A percentile compares a stretch with the other conserved stretches of the same genome.
These are phyloP conservation scores for Zeuzera pyrina DNA, from an alignment of 2,888 invertebrate genomes.

Conservation along the genomic window DNA sequence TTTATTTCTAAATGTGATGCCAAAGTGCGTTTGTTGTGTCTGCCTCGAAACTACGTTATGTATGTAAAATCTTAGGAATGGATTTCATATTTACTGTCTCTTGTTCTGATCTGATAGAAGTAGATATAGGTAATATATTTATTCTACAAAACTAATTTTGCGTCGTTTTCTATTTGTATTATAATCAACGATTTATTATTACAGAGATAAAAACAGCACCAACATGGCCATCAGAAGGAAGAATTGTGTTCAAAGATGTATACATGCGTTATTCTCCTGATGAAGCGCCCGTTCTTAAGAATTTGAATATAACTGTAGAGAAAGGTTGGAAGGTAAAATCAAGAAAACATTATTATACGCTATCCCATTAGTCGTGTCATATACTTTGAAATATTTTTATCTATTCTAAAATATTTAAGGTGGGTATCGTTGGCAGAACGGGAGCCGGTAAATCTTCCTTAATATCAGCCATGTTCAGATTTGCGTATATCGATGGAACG, in stretches of 20 bases:
- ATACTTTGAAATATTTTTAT: neutral
- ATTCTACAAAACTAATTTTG: neutral
- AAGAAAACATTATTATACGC: neutral
- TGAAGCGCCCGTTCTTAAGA: slow-evolving; percentile 75
- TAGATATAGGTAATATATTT: too few species aligned
- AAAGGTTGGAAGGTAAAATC: slow-evolving; percentile 58
- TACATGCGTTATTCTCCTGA: slow-evolving; percentile 75
- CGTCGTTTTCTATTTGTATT: too few species aligned
- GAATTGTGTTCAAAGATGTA: slow-evolving; percentile 73
- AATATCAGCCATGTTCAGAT: slow-evolving; percentile 79
- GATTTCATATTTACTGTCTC: too few species aligned
- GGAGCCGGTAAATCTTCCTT: slow-evolving; percentile 83
- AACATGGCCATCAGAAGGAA: slow-evolving; percentile 76
- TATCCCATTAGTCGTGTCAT: neutral
- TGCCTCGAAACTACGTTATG: too few species aligned
- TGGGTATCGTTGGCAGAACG: slow-evolving; percentile 82
- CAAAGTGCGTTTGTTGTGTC: too few species aligned
- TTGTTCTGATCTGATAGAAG: too few species aligned
- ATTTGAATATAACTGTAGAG: slow-evolving; percentile 48
- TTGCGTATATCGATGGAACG: slow-evolving; percentile 75
- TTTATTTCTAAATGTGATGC: too few species aligned
- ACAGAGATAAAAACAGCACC: slow-evolving; percentile 64
- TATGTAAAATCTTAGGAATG: too few species aligned
- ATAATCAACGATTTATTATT: too few species aligned
- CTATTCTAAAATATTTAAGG: slow-evolving; percentile 32